Percentiles rank a stretch among this genome's conserved stretches.
These are phyloP conservation scores for Aradus depressus DNA, from an alignment of 2,888 invertebrate genomes.

Conservation along the genomic window DNA sequence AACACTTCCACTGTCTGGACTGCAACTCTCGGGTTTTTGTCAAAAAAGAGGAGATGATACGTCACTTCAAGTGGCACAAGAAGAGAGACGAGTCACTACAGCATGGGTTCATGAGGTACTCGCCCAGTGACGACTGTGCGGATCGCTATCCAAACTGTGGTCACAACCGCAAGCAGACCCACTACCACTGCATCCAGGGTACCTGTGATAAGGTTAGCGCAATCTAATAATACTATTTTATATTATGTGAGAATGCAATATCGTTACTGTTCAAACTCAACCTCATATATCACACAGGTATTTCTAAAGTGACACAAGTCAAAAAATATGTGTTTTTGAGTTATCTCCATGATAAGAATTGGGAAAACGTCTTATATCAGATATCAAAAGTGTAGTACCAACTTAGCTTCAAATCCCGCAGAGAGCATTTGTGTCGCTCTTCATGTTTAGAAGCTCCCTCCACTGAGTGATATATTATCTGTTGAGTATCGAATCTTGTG, in stretches of 20 bases:
- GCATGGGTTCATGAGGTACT: constrained; percentile 90
- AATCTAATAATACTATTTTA: background rate
- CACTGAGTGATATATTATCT: too few species aligned
- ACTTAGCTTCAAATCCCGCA: too few species aligned
- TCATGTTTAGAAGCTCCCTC: too few species aligned
- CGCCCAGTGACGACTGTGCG: constrained; percentile 88
- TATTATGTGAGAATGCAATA: background rate
- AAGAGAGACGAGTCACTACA: constrained; percentile 93
- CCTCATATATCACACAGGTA: too few species aligned
- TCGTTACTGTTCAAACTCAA: too few species aligned
- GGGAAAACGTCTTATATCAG: too few species aligned
- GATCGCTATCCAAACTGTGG: constrained; percentile 69
- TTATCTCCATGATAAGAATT: too few species aligned
- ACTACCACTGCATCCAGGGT: constrained; percentile 89
- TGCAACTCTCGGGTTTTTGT: constrained; percentile 78
- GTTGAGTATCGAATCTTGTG: too few species aligned
- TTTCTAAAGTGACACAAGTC: too few species aligned
- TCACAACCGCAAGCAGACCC: constrained; percentile 88
- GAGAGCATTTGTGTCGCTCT: too few species aligned
- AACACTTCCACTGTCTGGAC: constrained; percentile 87
- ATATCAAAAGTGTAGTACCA: too few species aligned
- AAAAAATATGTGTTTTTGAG: too few species aligned
- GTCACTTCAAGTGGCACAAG: constrained; percentile 99
- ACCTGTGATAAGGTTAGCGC: constrained; percentile 37
- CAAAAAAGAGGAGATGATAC: constrained; percentile 97